Evolutionary conservation across 2,888 invertebrate species (phyloP).

Genomic region (Erebia aethiops): DNA sequence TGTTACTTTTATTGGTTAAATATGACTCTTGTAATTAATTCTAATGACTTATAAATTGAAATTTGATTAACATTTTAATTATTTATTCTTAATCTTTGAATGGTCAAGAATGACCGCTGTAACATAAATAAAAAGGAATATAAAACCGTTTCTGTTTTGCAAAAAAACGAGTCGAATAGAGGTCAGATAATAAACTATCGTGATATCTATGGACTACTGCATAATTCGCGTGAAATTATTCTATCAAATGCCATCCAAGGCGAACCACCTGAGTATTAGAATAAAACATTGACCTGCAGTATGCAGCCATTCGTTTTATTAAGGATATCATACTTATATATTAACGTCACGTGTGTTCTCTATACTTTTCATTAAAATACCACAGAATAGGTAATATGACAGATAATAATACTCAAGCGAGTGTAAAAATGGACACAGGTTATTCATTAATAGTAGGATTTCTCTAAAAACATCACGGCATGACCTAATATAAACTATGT

Average conservation of each 20-base stretch:
- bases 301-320: constrained; percentile 17
- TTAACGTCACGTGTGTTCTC: too few relatives aligned
- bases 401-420: too few relatives aligned
- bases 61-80: background rate
- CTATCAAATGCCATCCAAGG: constrained; percentile 36
- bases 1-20: background rate
- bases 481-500: too few relatives aligned
- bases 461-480: too few relatives aligned
- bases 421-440: too few relatives aligned
- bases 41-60: background rate
- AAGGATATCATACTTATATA: constrained; percentile 3
- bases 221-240: constrained; percentile 33
- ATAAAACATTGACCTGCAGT: constrained; percentile 35
- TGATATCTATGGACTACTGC: constrained; percentile 27
- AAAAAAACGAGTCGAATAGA: constrained; percentile 33
- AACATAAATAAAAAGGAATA: constrained; percentile 18
- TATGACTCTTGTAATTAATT: background rate
- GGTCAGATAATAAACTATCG: constrained; percentile 31
- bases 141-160: constrained; percentile 28
- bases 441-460: too few relatives aligned
- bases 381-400: too few relatives aligned
- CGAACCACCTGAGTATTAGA: constrained; percentile 32
- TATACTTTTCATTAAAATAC: background rate
- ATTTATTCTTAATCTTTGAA: constrained; percentile 5
- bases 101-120: background rate